These are phyloP conservation scores for Lepidocolaptes lacrymiger DNA, from an alignment of 2,797 vertebrate species.

Conservation along the genomic window DNA sequence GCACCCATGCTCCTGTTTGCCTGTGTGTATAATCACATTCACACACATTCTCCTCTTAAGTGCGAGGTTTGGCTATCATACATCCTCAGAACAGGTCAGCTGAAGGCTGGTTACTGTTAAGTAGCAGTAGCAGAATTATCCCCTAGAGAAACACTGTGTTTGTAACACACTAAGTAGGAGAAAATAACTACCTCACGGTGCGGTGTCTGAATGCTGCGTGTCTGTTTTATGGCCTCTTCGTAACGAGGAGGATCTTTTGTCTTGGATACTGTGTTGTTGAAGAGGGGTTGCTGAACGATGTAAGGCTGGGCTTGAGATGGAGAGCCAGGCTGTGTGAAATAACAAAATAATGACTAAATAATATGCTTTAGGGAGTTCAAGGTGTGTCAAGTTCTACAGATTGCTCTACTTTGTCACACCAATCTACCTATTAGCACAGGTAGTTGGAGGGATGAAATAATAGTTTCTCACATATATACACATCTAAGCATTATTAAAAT, in stretches of 20 bases:
- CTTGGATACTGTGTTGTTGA: constrained; percentile 81
- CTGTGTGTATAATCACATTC: background rate
- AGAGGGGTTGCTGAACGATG: constrained; percentile 77
- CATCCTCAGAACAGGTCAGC: background rate
- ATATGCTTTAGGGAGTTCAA: background rate
- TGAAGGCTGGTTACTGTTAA: background rate
- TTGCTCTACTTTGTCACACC: background rate
- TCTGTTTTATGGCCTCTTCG: constrained; percentile 96
- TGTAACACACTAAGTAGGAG: background rate
- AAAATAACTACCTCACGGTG: constrained; percentile 71
- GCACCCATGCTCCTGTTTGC: background rate
- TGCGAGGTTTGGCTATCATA: background rate
- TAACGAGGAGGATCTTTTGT: constrained; percentile 94
- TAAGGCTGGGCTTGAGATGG: constrained; percentile 77
- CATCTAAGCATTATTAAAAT: background rate
- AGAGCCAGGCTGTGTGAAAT: constrained; percentile 74
- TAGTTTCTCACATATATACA: background rate
- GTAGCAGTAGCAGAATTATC: background rate
- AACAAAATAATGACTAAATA: background rate
- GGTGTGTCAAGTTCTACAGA: background rate
- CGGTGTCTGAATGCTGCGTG: constrained; percentile 78
- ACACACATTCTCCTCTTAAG: background rate
- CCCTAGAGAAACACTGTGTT: background rate
- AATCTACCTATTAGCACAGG: background rate
- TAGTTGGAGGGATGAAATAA: background rate